A percentile compares a stretch with the other conserved stretches of the same genome.
Conservation (phyloP, 2,888 invertebrate genomes). For the Pseudolycoriella hygida region DNA sequence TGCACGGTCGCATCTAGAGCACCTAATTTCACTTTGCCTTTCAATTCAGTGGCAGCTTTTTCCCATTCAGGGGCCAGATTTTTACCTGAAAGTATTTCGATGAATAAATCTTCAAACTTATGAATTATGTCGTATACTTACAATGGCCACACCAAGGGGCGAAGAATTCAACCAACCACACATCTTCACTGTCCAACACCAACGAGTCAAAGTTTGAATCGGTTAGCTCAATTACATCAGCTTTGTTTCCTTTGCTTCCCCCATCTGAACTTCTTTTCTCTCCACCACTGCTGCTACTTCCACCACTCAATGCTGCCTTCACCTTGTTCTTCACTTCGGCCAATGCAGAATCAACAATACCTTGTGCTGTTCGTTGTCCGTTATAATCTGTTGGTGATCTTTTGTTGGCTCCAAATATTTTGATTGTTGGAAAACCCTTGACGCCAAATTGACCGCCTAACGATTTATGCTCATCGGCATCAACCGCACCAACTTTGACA, state of each 20-base stretch:
- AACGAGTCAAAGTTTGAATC: conserved; percentile 88
- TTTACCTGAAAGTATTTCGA: too few relatives aligned
- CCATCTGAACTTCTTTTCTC: conserved; percentile 8
- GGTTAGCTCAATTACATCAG: conserved; percentile 73
- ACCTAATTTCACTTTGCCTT: conserved; percentile 91
- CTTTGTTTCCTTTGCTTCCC: conserved; percentile 5
- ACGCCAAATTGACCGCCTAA: conserved; percentile 67
- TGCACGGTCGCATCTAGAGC: conserved; percentile 93
- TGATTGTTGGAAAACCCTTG: conserved; percentile 88
- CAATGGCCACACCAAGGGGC: conserved; percentile 97
- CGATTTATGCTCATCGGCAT: conserved; percentile 77
- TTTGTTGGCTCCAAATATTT: conserved; percentile 79
- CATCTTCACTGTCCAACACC: conserved; percentile 81
- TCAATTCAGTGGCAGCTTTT: conserved; percentile 81
- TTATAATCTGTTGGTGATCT: conserved; percentile 66
- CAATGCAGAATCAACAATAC: conserved; percentile 70
- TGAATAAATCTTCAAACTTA: too few relatives aligned
- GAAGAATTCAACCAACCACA: conserved; percentile 96
- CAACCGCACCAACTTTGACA: conserved; percentile 62
- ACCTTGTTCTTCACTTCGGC: conserved; percentile 59
- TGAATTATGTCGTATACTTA: conserved; percentile 75
- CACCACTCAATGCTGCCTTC: conserved; percentile 46
- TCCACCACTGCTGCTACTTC: conserved; percentile 17
- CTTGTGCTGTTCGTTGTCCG: conserved; percentile 71
- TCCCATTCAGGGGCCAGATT: conserved; percentile 67